Evolutionary conservation across 2,888 invertebrate species (phyloP).

Genomic region (Campopleginae sp.): DNA sequence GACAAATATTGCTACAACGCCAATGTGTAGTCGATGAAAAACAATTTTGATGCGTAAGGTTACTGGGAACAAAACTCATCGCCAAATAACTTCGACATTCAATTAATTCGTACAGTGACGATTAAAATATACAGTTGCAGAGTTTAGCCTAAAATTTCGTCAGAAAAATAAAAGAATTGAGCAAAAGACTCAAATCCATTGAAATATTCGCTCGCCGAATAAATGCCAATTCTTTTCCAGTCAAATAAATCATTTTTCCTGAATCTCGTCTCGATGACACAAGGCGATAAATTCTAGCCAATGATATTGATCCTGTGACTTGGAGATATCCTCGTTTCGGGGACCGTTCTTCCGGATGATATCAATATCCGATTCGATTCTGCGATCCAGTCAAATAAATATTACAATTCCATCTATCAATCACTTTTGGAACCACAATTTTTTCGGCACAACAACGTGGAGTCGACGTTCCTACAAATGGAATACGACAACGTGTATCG

Average conservation of each 20-base stretch:
- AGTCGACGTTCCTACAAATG: slow-evolving; percentile 24
- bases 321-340: not conserved
- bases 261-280: not conserved
- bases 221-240: not conserved
- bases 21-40: not conserved
- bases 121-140: not conserved
- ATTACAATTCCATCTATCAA: slow-evolving; percentile 12
- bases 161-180: not conserved
- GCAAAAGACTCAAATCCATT: not conserved
- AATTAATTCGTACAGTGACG: not conserved
- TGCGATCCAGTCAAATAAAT: not conserved
- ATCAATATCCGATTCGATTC: not conserved
- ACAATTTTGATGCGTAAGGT: not conserved
- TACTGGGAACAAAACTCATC: not conserved
- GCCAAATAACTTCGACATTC: not conserved
- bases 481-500: not conserved
- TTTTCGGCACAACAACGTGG: not conserved
- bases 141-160: not conserved
- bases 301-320: slow-evolving; percentile 1
- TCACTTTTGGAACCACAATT: not conserved
- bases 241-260: not conserved
- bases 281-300: not conserved
- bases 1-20: not conserved
- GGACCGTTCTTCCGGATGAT: not conserved
- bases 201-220: not conserved